These are phyloP conservation scores for Octopus sinensis DNA, from an alignment of 1,140 invertebrate genomes.

Conservation along the genomic window DNA sequence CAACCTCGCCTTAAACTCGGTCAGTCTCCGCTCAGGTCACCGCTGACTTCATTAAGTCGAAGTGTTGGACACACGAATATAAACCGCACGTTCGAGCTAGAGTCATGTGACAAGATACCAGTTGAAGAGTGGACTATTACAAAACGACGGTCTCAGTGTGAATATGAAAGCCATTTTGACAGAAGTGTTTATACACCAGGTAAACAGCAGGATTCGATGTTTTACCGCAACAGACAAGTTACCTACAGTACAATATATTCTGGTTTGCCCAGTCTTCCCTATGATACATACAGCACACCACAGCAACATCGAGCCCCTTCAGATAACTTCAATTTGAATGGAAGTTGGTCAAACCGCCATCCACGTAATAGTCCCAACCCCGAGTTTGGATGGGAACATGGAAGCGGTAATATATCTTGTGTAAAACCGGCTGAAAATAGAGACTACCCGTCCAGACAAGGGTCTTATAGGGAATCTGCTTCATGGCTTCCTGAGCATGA, in stretches of 20 bases:
- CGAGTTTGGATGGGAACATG: slow-evolving; percentile 2
- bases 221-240: slow-evolving; percentile 8
- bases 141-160: slow-evolving; percentile 9
- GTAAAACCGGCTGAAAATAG: neutral
- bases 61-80: neutral
- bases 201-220: slow-evolving; percentile 9
- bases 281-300: neutral
- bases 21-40: neutral
- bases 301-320: neutral
- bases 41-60: neutral
- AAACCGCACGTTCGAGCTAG: neutral
- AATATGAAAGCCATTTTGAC: slow-evolving; percentile 11
- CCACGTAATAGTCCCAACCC: neutral
- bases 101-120: neutral
- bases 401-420: neutral
- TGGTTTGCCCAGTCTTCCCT: neutral
- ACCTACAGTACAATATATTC: slow-evolving; percentile 10
- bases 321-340: neutral
- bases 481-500: neutral
- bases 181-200: neutral
- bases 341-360: neutral
- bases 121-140: slow-evolving; percentile 11
- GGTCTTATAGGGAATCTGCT: neutral
- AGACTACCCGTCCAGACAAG: neutral
- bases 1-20: slow-evolving; percentile 3